Percentiles rank a stretch among this genome's conserved stretches.
Evolutionary conservation across 2,888 invertebrate genomes (phyloP).

Genomic region (Doris montereyensis): DNA sequence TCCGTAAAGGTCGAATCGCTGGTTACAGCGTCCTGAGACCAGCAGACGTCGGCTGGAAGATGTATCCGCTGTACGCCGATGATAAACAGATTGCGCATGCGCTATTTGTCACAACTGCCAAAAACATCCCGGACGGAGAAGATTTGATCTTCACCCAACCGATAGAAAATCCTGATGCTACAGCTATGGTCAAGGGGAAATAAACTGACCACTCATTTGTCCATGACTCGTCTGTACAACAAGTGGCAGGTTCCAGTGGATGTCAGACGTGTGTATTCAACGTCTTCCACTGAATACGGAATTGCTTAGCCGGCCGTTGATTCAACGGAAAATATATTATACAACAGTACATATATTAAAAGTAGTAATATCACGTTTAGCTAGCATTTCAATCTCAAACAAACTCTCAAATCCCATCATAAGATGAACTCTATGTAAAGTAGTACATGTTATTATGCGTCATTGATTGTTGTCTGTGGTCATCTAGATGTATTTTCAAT

Average conservation of each 20-base stretch:
- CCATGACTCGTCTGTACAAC: slow-evolving; percentile 56
- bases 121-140: slow-evolving; percentile 49
- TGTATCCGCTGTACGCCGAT: slow-evolving; percentile 56
- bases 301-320: too few relatives aligned
- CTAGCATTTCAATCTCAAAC: too few relatives aligned
- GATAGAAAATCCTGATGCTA: slow-evolving; percentile 51
- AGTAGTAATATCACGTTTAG: too few relatives aligned
- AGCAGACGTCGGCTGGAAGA: slow-evolving; percentile 50
- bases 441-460: too few relatives aligned
- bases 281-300: slow-evolving; percentile 53
- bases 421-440: too few relatives aligned
- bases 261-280: slow-evolving; percentile 49
- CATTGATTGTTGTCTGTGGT: too few relatives aligned
- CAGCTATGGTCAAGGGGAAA: slow-evolving; percentile 50
- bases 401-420: too few relatives aligned
- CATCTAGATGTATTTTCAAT: too few relatives aligned
- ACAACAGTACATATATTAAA: too few relatives aligned
- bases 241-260: slow-evolving; percentile 53
- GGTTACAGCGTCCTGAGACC: slow-evolving; percentile 53
- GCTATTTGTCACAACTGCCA: slow-evolving; percentile 49
- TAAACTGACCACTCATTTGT: slow-evolving; percentile 49
- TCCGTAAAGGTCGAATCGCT: slow-evolving; percentile 48
- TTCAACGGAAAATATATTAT: too few relatives aligned
- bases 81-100: slow-evolving; percentile 49
- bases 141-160: slow-evolving; percentile 53